A percentile compares a stretch with the other conserved stretches of the same genome.
Evolutionary conservation across 2,888 invertebrate species (phyloP).

Genomic region (Leucozona laternaria): DNA sequence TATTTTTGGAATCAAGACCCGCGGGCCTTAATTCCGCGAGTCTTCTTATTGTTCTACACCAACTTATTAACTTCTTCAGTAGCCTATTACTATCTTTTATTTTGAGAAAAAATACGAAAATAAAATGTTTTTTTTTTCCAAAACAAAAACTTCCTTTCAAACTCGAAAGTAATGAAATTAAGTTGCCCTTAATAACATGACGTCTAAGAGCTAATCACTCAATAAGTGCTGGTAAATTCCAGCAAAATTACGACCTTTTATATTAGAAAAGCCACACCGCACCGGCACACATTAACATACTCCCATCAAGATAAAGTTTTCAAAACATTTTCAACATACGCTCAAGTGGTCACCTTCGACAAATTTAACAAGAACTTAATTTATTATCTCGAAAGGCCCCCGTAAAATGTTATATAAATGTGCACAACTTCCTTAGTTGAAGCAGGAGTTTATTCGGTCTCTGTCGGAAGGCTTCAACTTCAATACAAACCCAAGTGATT

Average conservation of each 20-base stretch:
- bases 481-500: slow-evolving; percentile 54
- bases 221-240: slow-evolving; percentile 25
- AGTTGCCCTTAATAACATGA: slow-evolving; percentile 43
- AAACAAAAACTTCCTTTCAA: background rate
- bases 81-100: no score
- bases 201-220: slow-evolving; percentile 39
- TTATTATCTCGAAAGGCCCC: slow-evolving; percentile 62
- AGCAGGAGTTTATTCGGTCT: slow-evolving; percentile 17
- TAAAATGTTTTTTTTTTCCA: background rate
- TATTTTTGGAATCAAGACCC: no score
- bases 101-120: no score
- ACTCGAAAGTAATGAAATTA: slow-evolving; percentile 54
- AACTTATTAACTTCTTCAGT: no score
- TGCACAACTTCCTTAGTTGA: slow-evolving; percentile 36
- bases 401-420: slow-evolving; percentile 31
- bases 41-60: no score
- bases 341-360: slow-evolving; percentile 72
- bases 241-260: slow-evolving; percentile 24
- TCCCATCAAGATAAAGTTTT: slow-evolving; percentile 52
- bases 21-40: no score
- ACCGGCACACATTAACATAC: slow-evolving; percentile 37
- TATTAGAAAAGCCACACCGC: background rate
- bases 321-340: slow-evolving; percentile 64
- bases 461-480: slow-evolving; percentile 17
- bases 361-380: slow-evolving; percentile 69